phyloP scores from a whole-genome alignment of 2,888 invertebrate species.

The Scaptomyza tumidula region DNA sequence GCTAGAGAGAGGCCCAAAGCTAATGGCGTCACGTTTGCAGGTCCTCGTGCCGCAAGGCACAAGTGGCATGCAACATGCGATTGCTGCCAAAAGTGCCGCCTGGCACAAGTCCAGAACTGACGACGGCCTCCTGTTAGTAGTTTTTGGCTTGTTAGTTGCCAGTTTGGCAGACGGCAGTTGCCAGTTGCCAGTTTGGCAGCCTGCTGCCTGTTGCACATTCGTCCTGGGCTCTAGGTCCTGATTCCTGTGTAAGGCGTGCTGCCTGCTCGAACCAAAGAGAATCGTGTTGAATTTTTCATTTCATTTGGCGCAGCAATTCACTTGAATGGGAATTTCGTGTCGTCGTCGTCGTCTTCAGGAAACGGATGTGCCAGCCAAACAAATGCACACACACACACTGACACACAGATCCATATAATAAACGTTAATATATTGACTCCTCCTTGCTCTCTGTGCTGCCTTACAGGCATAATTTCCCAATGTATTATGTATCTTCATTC shows the following conservation, averaged over 20 bases:
- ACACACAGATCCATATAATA: slow-evolving; percentile 67
- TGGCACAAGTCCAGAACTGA: slow-evolving; percentile 73
- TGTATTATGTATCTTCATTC: slow-evolving; percentile 17
- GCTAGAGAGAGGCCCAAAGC: slow-evolving; percentile 56
- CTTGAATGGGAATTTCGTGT: slow-evolving; percentile 81
- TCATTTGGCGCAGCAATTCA: slow-evolving; percentile 83
- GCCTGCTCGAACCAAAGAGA: slow-evolving; percentile 33
- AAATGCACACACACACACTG: slow-evolving; percentile 62
- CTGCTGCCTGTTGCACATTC: slow-evolving; percentile 70
- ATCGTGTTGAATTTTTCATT: slow-evolving; percentile 82
- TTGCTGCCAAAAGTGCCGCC: slow-evolving; percentile 82
- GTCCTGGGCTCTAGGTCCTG: slow-evolving; percentile 8
- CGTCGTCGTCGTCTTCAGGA: slow-evolving; percentile 66
- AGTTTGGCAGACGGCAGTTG: slow-evolving; percentile 14
- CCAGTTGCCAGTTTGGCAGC: slow-evolving; percentile 22
- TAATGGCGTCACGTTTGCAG: slow-evolving; percentile 83
- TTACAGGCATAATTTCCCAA: slow-evolving; percentile 50
- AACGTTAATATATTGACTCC: slow-evolving; percentile 69
- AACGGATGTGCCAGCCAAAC: slow-evolving; percentile 78
- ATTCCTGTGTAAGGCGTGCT: slow-evolving; percentile 44
- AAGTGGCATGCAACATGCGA: slow-evolving; percentile 83
- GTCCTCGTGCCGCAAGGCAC: slow-evolving; percentile 59
- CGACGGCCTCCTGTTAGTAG: slow-evolving; percentile 66
- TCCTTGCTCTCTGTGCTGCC: slow-evolving; percentile 31
- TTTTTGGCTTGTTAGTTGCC: slow-evolving; percentile 78